These are phyloP conservation scores for Escarpia spicata DNA, from an alignment of 2,888 invertebrate genomes.

Conservation along the genomic window DNA sequence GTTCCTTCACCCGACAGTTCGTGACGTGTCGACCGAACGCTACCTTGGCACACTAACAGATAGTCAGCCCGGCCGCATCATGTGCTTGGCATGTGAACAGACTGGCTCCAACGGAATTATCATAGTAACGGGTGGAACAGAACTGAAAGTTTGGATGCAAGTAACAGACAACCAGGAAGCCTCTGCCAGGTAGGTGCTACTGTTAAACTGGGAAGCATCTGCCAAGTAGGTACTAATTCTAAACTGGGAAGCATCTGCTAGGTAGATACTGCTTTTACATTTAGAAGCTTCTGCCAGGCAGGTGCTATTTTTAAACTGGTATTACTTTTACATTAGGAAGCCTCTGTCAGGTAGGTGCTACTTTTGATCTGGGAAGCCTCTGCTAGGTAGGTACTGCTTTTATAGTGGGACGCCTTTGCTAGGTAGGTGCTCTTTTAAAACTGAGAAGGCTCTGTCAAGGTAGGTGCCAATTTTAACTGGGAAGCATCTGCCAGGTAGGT, in stretches of 20 bases:
- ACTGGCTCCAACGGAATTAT: constrained; percentile 30
- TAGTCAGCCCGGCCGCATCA: constrained; percentile 51
- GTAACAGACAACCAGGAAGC: background rate
- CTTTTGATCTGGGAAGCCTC: background rate
- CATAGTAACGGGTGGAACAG: constrained; percentile 52
- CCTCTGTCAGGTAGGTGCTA: background rate
- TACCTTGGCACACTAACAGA: constrained; percentile 51
- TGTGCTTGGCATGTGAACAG: constrained; percentile 42
- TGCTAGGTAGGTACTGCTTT: background rate
- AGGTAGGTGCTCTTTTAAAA: background rate
- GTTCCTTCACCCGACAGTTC: constrained; percentile 39
- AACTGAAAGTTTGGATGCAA: constrained; percentile 52
- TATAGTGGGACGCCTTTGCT: background rate
- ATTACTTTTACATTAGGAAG: background rate
- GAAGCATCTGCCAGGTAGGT: too few species aligned
- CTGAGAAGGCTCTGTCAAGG: background rate
- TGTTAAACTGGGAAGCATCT: background rate
- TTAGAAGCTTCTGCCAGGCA: background rate
- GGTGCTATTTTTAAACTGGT: background rate
- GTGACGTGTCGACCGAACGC: constrained; percentile 35
- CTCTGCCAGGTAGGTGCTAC: background rate
- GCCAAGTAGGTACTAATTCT: background rate
- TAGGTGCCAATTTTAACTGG: background rate
- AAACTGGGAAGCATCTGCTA: background rate
- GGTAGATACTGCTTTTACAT: background rate